phyloP scores from a whole-genome alignment of 2,888 invertebrate species.

The Ganaspis brasiliensis region DNA sequence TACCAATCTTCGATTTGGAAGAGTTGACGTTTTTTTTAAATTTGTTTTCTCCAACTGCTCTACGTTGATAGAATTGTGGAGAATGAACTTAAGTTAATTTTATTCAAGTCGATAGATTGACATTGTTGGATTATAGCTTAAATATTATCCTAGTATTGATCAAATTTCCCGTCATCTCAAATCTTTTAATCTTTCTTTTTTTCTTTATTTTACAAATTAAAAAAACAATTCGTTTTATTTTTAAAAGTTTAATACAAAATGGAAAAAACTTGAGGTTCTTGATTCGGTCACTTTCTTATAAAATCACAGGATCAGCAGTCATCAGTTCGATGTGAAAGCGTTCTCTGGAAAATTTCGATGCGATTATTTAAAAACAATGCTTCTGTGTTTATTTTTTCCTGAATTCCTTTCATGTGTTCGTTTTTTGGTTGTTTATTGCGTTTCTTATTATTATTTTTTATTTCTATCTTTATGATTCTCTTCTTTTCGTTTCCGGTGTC shows the following conservation, averaged over 20 bases:
- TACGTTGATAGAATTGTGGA: background rate
- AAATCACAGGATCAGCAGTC: slow-evolving; percentile 28
- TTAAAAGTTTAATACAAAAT: background rate
- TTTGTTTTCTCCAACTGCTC: too few relatives aligned
- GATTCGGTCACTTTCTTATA: slow-evolving; percentile 5
- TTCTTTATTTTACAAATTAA: background rate
- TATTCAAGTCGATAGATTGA: background rate
- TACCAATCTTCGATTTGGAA: background rate
- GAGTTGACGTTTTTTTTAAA: background rate
- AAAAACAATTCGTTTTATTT: background rate
- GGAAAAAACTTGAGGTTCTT: background rate
- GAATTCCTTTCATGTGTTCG: too few relatives aligned
- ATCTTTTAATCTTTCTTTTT: too few relatives aligned
- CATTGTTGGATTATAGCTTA: background rate
- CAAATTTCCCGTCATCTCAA: background rate
- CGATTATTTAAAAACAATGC: background rate
- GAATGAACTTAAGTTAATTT: background rate
- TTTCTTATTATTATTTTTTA: too few relatives aligned
- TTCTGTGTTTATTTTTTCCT: too few relatives aligned
- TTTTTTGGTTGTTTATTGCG: too few relatives aligned
- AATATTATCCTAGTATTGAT: background rate
- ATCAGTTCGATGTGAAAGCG: slow-evolving; percentile 23
- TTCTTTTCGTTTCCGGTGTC: background rate
- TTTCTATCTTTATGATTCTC: too few relatives aligned
- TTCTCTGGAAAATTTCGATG: background rate